Percentiles rank a stretch among this genome's conserved stretches.
These are phyloP conservation scores for Neoarius graeffei DNA, from an alignment of 2,113 vertebrate species.

Conservation along the genomic window DNA sequence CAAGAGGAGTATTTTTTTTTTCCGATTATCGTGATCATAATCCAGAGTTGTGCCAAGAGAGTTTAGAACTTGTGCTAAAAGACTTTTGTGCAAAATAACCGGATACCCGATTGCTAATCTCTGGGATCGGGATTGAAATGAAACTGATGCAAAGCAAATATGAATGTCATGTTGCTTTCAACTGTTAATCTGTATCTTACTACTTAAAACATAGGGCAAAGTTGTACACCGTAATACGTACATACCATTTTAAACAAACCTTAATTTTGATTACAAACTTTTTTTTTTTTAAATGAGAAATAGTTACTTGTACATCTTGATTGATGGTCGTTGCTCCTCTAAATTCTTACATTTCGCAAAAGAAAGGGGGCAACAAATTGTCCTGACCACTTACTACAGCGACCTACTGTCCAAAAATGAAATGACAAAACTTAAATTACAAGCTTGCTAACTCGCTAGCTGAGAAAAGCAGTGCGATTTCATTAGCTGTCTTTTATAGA, in stretches of 20 bases:
- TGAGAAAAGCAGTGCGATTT: background rate
- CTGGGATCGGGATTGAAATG: background rate
- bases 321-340: background rate
- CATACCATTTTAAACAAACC: background rate
- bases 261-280: background rate
- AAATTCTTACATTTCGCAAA: background rate
- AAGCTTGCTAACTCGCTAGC: background rate
- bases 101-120: background rate
- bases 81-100: too few relatives aligned
- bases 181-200: background rate
- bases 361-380: too few relatives aligned
- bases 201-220: background rate
- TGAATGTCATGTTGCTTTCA: background rate
- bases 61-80: too few relatives aligned
- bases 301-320: too few relatives aligned
- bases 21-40: too few relatives aligned
- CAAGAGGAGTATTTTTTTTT: too few relatives aligned
- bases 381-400: background rate
- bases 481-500: background rate
- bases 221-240: background rate
- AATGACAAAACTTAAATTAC: background rate
- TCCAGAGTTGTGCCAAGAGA: too few relatives aligned
- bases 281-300: background rate
- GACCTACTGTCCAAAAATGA: background rate
- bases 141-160: slow-evolving; percentile 5